Base-by-base conservation (phyloP, 1,140 invertebrate genomes). In the Ptiloglossa arizonensis region DNA sequence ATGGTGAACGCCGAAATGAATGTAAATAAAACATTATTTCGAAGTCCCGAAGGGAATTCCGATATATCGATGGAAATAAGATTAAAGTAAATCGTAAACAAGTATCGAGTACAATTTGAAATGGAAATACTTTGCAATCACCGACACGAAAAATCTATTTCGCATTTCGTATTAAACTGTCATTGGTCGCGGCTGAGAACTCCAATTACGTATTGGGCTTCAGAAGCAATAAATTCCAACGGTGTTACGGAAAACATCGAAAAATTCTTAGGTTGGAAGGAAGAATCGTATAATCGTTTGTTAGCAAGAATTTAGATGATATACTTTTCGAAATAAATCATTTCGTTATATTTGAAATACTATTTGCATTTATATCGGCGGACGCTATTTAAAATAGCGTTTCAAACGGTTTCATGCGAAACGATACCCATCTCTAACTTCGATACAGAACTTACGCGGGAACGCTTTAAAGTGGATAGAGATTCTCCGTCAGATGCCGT, bases 401-500 rank as follows among this genome's bases (percentile, higher is more conserved):
- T 32, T 4, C 2, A 35, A n/a, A 6, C 15, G 5, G 11, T 11
- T 17, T 2, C 1, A 35, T 41, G 9, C 17, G 22, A 1, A 52
- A 52, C 29, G 52, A 9, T 32, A 11, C 11, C 1, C 27, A 15
- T 1, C 54, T 41, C 32, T 2, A 4, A 60, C 0, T 27, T 15
- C 41, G n/a, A 19, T 29, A 64, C 56, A 17, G 35, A 67, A 62
- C 46, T 50, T 56, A 56, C 54, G 71, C 69, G 67, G 63, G 63
- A 41, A 85, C 35, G 46, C 56, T 52, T 52, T 44, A 48, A 72
- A 71, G 32, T 8, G 46, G 46, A 60, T 46, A 57, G 60, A 22
- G 56, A 75, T 60, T 46, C 72, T 60, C 50, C 59, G 76, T 64
- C 56, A 60, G 71, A 44, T 64, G 60, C 38, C 27, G 24, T 44